These are phyloP conservation scores for Corythaeola cristata DNA, from an alignment of 2,113 vertebrate species.

Conservation along the genomic window DNA sequence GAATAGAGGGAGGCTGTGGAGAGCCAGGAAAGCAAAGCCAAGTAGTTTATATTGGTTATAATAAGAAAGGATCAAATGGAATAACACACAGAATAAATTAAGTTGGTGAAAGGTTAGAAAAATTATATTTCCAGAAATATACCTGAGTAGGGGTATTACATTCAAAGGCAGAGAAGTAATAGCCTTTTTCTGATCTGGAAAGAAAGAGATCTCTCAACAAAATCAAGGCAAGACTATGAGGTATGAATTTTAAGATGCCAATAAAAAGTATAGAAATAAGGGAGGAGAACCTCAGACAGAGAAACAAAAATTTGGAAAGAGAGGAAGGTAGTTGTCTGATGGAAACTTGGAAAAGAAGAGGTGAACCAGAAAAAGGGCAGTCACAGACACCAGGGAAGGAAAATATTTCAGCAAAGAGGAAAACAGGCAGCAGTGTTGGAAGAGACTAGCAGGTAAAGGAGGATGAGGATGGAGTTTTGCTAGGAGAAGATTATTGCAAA, in stretches of 20 bases:
- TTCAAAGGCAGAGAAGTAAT: not conserved
- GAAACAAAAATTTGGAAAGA: not conserved
- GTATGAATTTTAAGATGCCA: not conserved
- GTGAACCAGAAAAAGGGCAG: not conserved
- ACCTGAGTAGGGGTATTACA: not conserved
- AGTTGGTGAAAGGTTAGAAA: not conserved
- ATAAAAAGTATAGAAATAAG: not conserved
- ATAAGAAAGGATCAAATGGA: not conserved
- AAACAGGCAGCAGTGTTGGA: not conserved
- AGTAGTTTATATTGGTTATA: not conserved
- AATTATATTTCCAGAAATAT: not conserved
- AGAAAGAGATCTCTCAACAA: not conserved
- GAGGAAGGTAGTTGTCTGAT: constrained; percentile 9
- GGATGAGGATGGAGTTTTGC: not conserved
- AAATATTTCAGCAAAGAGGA: constrained; percentile 37
- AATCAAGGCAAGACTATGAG: not conserved
- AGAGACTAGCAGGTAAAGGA: not conserved
- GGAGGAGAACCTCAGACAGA: not conserved
- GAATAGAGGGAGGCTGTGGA: not conserved
- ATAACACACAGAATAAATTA: not conserved
- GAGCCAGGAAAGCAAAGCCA: not conserved
- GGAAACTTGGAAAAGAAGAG: constrained; percentile 50
- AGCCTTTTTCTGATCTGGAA: not conserved
- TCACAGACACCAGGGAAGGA: constrained; percentile 15
- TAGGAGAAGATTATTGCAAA: not conserved